Conservation (phyloP, 2,888 invertebrate species). For the Diadegma fenestrale region DNA sequence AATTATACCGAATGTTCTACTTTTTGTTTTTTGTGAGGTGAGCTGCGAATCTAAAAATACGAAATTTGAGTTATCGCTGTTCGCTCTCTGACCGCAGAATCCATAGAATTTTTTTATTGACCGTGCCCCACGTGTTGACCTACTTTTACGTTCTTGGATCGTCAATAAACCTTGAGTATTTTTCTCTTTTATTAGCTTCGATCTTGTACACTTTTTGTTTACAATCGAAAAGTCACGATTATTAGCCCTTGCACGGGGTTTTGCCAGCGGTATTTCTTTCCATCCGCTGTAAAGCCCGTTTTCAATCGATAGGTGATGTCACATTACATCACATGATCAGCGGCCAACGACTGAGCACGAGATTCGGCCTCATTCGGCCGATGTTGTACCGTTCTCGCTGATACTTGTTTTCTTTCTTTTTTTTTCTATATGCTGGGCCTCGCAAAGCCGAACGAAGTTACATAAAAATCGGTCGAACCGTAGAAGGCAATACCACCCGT, state of each 20-base stretch:
- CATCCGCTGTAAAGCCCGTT: not conserved
- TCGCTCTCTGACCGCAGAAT: not conserved
- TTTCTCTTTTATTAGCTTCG: not conserved
- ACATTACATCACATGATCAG: constrained; percentile 21
- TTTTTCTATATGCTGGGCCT: constrained; percentile 14
- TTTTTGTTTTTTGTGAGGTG: not conserved
- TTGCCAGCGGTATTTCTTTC: not conserved
- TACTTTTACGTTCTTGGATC: constrained; percentile 41
- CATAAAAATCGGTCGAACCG: constrained; percentile 65
- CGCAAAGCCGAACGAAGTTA: constrained; percentile 54
- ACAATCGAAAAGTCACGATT: constrained; percentile 11
- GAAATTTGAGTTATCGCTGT: not conserved
- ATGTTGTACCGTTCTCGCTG: constrained; percentile 13
- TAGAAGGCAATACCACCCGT: constrained; percentile 67
- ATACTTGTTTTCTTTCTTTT: not conserved
- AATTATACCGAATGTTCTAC: not conserved
- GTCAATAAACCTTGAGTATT: constrained; percentile 18
- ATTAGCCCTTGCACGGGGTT: constrained; percentile 15
- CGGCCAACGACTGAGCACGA: constrained; percentile 19
- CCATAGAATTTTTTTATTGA: not conserved
- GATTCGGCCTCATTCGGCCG: constrained; percentile 20
- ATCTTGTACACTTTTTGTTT: constrained; percentile 27
- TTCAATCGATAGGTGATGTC: constrained; percentile 17
- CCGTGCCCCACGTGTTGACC: constrained; percentile 53
- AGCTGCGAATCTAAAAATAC: not conserved